phyloP scores from a whole-genome alignment of 2,113 vertebrate genomes.

The Alethe castanea region DNA sequence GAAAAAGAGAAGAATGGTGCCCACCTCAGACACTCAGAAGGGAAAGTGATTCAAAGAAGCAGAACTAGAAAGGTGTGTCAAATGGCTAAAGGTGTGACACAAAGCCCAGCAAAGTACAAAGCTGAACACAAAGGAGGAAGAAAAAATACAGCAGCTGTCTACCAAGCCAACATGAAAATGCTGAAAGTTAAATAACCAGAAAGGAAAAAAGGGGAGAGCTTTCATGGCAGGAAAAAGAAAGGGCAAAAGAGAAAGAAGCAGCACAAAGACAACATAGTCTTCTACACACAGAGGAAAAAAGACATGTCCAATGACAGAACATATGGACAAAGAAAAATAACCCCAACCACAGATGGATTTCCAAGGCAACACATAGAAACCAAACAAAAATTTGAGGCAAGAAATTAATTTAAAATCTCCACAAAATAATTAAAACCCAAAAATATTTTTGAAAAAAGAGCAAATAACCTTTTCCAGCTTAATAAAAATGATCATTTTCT shows the following conservation, averaged over 20 bases:
- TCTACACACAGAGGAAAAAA: not conserved
- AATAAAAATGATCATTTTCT: not conserved
- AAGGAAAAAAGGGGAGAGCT: not conserved
- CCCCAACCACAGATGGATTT: not conserved
- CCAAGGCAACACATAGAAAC: not conserved
- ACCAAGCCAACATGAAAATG: not conserved
- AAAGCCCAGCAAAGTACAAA: not conserved
- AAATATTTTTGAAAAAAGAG: not conserved
- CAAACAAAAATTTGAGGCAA: not conserved
- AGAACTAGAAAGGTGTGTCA: conserved; percentile 37
- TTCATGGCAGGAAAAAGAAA: not conserved
- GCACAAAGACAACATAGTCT: not conserved
- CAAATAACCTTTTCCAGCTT: not conserved
- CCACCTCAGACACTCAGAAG: not conserved
- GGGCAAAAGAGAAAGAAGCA: not conserved
- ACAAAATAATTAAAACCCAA: not conserved
- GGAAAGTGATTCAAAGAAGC: not conserved
- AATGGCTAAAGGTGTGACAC: conserved; percentile 23
- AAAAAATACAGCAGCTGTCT: not conserved
- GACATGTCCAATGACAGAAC: not conserved
- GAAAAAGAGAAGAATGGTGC: not conserved
- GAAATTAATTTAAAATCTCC: not conserved
- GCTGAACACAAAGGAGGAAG: not conserved
- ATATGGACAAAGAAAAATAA: not conserved
- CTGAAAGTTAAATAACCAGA: conserved; percentile 11